A percentile compares a stretch with the other conserved stretches of the same genome.
Evolutionary conservation across 2,888 invertebrate species (phyloP).

Genomic region (Phragmatobia fuliginosa): DNA sequence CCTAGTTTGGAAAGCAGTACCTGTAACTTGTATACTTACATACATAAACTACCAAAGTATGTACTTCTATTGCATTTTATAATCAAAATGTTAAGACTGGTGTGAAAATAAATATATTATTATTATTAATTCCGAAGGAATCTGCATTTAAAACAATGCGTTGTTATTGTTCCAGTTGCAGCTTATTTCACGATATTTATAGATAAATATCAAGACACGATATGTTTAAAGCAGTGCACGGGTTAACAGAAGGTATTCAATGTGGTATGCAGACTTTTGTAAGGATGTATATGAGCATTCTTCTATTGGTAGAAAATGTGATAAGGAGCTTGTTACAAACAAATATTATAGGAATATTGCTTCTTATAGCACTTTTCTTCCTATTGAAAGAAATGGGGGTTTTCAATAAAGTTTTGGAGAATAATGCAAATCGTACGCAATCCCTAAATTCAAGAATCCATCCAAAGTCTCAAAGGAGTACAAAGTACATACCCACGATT

Average conservation of each 20-base stretch:
- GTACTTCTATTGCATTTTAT: too few relatives aligned
- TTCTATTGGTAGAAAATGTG: slow-evolving; percentile 77
- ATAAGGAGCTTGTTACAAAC: slow-evolving; percentile 76
- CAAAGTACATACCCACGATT: not conserved
- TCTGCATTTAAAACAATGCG: not conserved
- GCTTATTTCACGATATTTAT: slow-evolving; percentile 30
- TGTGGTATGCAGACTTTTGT: slow-evolving; percentile 77
- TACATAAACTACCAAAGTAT: too few relatives aligned
- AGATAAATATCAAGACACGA: slow-evolving; percentile 57
- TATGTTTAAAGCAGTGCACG: slow-evolving; percentile 77
- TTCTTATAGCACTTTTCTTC: not conserved
- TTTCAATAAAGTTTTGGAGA: not conserved
- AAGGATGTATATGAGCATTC: slow-evolving; percentile 74
- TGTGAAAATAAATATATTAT: too few relatives aligned
- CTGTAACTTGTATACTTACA: too few relatives aligned
- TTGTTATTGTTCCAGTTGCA: not conserved
- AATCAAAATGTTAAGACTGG: too few relatives aligned
- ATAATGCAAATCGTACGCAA: not conserved
- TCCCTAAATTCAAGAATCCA: not conserved
- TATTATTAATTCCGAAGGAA: not conserved
- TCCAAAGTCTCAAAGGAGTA: not conserved
- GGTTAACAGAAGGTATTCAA: slow-evolving; percentile 66
- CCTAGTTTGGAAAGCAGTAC: too few relatives aligned
- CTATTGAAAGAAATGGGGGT: not conserved
- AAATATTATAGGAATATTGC: slow-evolving; percentile 1